Percentiles rank a stretch among this genome's conserved stretches.
These are phyloP conservation scores for Avahi laniger DNA, from an alignment of 2,797 vertebrate species.

Conservation along the genomic window DNA sequence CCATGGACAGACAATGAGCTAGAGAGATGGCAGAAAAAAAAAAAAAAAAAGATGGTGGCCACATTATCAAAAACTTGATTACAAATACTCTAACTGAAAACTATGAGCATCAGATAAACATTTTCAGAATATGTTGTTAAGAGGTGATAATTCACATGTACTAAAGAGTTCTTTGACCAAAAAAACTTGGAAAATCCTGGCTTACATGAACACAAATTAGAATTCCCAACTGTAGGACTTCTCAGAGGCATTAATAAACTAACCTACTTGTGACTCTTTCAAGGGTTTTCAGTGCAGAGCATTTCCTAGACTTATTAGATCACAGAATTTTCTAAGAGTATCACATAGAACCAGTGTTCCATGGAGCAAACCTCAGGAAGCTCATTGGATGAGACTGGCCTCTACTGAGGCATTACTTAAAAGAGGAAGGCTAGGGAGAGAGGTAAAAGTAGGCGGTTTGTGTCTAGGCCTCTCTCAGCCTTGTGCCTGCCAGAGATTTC, in stretches of 20 bases:
- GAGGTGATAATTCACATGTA: neutral
- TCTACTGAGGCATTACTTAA: neutral
- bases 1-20: neutral
- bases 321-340: neutral
- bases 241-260: neutral
- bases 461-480: neutral
- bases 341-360: neutral
- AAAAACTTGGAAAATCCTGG: neutral
- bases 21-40: neutral
- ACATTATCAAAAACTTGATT: neutral
- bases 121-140: neutral
- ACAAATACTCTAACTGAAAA: neutral
- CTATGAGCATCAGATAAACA: neutral
- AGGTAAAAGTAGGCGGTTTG: neutral
- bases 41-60: neutral
- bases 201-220: neutral
- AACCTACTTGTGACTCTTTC: neutral
- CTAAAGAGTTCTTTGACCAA: neutral
- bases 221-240: neutral
- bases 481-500: neutral
- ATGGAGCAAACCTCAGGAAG: neutral
- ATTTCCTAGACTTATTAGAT: neutral
- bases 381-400: neutral
- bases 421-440: neutral
- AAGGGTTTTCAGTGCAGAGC: neutral